Percentiles rank a stretch among this genome's conserved stretches.
These are phyloP conservation scores for Dromiciops gliroides DNA, from an alignment of 2,113 vertebrate genomes.

Conservation along the genomic window DNA sequence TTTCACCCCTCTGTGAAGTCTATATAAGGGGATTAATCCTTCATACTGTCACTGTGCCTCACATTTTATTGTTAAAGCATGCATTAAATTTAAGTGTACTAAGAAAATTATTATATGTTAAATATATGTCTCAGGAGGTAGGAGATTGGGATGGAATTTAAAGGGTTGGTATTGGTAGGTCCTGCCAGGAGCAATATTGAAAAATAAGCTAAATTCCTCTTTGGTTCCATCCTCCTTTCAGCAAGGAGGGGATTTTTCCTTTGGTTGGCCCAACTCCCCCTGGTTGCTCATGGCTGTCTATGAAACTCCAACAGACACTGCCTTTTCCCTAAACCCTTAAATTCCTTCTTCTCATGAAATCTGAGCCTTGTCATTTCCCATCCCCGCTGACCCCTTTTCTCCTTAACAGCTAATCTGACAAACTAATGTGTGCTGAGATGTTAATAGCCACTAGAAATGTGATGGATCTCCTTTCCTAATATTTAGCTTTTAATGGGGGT, in stretches of 20 bases:
- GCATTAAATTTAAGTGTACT: conserved; percentile 50
- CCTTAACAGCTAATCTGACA: not conserved
- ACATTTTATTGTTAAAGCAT: conserved; percentile 54
- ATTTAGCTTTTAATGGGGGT: not conserved
- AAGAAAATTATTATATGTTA: conserved; percentile 8
- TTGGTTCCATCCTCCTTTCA: not conserved
- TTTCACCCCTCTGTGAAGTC: conserved; percentile 46
- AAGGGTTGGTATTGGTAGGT: not conserved
- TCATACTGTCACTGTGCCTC: conserved; percentile 40
- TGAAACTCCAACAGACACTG: not conserved
- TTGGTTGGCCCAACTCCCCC: not conserved
- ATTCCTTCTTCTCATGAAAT: not conserved
- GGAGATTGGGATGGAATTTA: not conserved
- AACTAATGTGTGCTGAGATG: not conserved
- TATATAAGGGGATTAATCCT: conserved; percentile 42
- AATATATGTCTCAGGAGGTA: conserved; percentile 5
- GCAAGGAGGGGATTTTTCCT: not conserved
- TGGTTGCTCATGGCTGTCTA: not conserved
- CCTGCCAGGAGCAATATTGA: not conserved
- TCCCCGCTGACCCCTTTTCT: not conserved
- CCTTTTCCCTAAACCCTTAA: not conserved
- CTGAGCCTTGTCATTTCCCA: not conserved
- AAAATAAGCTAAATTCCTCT: not conserved
- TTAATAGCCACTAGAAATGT: not conserved
- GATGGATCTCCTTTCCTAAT: not conserved